Evolutionary conservation across 64 coral and sea anemone species (phyloP).

Genomic region (Montipora sp.): DNA sequence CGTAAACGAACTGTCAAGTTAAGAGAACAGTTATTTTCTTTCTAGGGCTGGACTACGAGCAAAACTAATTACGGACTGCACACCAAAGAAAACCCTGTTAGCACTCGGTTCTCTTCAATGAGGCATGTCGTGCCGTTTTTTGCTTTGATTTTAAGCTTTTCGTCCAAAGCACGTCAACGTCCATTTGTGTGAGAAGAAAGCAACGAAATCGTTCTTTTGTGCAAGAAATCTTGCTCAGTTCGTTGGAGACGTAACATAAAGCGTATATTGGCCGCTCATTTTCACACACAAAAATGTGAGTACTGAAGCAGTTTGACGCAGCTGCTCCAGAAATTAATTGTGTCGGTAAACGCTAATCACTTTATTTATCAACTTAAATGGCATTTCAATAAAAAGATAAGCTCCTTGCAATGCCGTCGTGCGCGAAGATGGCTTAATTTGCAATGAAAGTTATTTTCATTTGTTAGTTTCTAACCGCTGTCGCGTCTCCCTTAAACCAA

Average conservation of each 20-base stretch:
- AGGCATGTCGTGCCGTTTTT: neutral
- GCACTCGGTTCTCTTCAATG: neutral
- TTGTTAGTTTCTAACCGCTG: neutral
- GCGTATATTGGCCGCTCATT: no score
- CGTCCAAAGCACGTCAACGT: no score
- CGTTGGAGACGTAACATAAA: no score
- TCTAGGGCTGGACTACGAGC: no score
- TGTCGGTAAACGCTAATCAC: conserved; percentile 21
- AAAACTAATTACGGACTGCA: no score
- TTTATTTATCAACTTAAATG: conserved; percentile 16
- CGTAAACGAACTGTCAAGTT: no score
- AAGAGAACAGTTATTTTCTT: neutral
- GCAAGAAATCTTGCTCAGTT: no score
- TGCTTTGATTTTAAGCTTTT: no score
- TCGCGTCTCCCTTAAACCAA: neutral
- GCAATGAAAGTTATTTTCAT: neutral
- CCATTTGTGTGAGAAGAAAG: no score
- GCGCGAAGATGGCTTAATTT: neutral
- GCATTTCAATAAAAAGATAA: conserved; percentile 31
- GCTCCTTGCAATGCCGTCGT: neutral
- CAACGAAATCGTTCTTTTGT: neutral
- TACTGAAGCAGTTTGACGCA: neutral
- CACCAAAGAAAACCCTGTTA: neutral
- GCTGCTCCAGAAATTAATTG: conserved; percentile 23
- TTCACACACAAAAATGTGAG: no score